These are phyloP conservation scores for Heliconius aoede DNA, from an alignment of 2,888 invertebrate genomes.

Conservation along the genomic window DNA sequence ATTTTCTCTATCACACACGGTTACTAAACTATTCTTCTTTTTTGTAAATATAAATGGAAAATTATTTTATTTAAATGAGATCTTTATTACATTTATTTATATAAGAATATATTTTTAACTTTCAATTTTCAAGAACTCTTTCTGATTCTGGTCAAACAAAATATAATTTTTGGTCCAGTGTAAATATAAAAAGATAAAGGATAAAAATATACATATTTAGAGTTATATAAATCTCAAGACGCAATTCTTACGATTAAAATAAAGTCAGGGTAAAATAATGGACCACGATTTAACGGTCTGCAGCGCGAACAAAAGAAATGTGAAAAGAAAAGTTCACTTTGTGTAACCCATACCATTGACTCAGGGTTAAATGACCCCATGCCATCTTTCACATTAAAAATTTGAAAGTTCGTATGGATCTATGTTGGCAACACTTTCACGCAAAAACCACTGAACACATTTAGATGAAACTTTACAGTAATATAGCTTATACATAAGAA, in stretches of 20 bases:
- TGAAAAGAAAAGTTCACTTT: constrained; percentile 15
- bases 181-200: background rate
- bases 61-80: no score
- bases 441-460: no score
- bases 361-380: constrained; percentile 21
- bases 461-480: no score
- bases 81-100: background rate
- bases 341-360: constrained; percentile 12
- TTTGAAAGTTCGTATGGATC: no score
- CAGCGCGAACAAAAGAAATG: constrained; percentile 21
- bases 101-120: no score
- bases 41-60: no score
- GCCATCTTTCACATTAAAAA: background rate
- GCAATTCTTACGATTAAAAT: constrained; percentile 11
- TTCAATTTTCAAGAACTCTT: background rate
- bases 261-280: constrained; percentile 18
- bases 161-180: background rate
- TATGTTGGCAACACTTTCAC: no score
- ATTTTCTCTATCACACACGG: background rate
- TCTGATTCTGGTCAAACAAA: background rate
- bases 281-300: constrained; percentile 22
- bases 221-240: background rate
- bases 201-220: background rate
- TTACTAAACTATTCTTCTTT: no score
- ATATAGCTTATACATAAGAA: no score